Evolutionary conservation across 1,140 invertebrate species (phyloP).

Genomic region (Nasonia giraulti): DNA sequence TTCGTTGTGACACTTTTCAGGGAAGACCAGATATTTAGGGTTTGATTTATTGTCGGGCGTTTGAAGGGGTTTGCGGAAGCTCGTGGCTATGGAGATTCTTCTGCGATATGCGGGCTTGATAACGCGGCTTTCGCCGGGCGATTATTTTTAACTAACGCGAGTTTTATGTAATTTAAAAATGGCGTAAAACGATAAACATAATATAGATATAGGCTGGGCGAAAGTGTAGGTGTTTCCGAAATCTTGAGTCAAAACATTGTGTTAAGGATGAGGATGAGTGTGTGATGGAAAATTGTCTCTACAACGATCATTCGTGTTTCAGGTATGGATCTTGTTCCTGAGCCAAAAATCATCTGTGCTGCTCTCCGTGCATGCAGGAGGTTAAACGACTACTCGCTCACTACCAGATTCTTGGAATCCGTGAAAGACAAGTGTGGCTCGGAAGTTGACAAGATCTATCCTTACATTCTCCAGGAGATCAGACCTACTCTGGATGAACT

Average conservation of each 20-base stretch:
- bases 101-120: too few relatives aligned
- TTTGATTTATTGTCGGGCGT: not conserved
- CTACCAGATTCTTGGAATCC: conserved; percentile 93
- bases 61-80: too few relatives aligned
- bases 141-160: conserved; percentile 21
- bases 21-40: too few relatives aligned
- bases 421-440: conserved; percentile 93
- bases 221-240: not conserved
- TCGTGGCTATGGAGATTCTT: too few relatives aligned
- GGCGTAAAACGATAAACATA: conserved; percentile 28
- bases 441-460: conserved; percentile 87
- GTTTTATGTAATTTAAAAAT: conserved; percentile 44
- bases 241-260: conserved; percentile 9
- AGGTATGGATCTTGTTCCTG: conserved; percentile 95
- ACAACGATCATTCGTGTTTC: conserved; percentile 62
- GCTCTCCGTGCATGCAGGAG: conserved; percentile 94
- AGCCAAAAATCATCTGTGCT: conserved; percentile 94
- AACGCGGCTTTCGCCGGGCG: not conserved
- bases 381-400: conserved; percentile 95
- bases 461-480: conserved; percentile 95
- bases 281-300: not conserved
- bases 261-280: not conserved
- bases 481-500: conserved; percentile 93
- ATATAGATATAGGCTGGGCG: not conserved
- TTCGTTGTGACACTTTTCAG: too few relatives aligned